phyloP scores from a whole-genome alignment of 2,113 vertebrate genomes.

The Perca fluviatilis region DNA sequence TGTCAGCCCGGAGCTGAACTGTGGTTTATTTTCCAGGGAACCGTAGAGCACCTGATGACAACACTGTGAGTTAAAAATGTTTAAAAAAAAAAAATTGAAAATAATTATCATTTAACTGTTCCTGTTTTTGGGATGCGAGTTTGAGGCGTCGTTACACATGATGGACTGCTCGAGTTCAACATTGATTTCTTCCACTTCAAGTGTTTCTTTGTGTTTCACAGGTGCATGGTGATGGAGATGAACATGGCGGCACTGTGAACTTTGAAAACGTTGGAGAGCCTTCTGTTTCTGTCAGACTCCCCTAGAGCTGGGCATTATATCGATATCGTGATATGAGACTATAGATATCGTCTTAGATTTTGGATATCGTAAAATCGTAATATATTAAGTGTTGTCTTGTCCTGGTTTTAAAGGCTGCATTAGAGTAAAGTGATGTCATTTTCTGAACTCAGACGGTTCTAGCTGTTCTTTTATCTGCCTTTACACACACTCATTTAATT shows the following conservation, averaged over 20 bases:
- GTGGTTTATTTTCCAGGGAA: neutral
- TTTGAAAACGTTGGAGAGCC: neutral
- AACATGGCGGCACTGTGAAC: neutral
- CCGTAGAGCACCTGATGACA: neutral
- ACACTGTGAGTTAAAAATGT: neutral
- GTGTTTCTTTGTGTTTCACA: neutral
- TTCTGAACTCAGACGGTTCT: no score
- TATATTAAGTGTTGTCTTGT: no score
- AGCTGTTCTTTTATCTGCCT: no score
- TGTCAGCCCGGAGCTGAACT: neutral
- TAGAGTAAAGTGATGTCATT: no score
- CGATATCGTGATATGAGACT: no score
- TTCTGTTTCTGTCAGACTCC: conserved; percentile 12
- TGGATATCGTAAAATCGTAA: no score
- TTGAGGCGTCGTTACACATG: neutral
- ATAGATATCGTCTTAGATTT: no score
- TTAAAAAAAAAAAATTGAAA: neutral
- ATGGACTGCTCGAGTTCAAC: neutral
- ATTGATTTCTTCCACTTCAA: neutral
- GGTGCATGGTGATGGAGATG: neutral
- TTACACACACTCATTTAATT: no score
- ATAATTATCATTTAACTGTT: no score
- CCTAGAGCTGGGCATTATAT: neutral
- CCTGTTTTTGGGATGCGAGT: no score
- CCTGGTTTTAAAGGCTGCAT: no score